Conservation (phyloP, 92 coral and sea anemone genomes). For the Siderastrea siderea region DNA sequence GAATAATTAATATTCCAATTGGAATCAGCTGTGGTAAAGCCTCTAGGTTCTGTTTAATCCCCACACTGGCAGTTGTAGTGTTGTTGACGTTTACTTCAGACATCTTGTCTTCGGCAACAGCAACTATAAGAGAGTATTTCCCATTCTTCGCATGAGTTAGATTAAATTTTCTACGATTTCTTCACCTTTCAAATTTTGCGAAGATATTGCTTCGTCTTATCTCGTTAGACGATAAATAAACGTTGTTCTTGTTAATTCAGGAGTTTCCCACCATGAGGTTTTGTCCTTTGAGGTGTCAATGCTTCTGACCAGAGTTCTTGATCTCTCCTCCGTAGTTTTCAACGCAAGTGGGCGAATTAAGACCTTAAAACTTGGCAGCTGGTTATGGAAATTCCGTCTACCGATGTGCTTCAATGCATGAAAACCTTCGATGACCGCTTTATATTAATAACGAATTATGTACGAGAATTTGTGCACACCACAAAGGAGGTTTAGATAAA, state of each 20-base stretch:
- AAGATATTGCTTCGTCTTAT: not conserved
- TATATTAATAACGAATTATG: not conserved
- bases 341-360: not conserved
- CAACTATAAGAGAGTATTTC: too few relatives aligned
- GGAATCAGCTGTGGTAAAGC: slow-evolving; percentile 55
- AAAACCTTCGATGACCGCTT: not conserved
- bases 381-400: not conserved
- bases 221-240: not conserved
- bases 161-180: not conserved
- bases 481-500: not conserved
- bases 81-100: not conserved
- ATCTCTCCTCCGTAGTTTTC: not conserved
- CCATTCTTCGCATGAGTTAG: not conserved
- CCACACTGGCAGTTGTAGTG: not conserved
- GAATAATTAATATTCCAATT: slow-evolving; percentile 29
- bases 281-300: not conserved
- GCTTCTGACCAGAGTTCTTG: too few relatives aligned
- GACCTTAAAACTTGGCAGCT: not conserved
- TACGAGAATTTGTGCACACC: not conserved
- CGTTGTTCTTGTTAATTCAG: not conserved
- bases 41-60: not conserved
- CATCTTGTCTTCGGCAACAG: slow-evolving; percentile 6
- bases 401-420: not conserved
- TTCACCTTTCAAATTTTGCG: not conserved
- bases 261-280: not conserved